Conservation (phyloP, 1,140 invertebrate genomes). For the Drosophila lini region DNA sequence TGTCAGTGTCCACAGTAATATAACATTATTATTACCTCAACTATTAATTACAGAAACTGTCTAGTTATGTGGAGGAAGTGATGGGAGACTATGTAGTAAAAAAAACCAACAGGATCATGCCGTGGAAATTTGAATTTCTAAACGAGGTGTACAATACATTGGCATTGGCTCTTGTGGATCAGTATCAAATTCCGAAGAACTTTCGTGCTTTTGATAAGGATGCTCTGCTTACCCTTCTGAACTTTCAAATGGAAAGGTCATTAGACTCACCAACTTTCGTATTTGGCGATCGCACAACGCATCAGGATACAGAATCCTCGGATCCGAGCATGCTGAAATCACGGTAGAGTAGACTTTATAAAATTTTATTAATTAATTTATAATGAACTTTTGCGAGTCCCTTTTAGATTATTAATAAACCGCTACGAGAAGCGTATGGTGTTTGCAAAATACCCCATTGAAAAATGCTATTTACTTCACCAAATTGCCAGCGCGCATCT, state of each 20-base stretch:
- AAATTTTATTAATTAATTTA: not conserved
- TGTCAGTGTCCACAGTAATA: no score
- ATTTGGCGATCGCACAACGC: slow-evolving; percentile 74
- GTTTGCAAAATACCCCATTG: slow-evolving; percentile 70
- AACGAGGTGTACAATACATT: slow-evolving; percentile 79
- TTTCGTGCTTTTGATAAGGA: slow-evolving; percentile 19
- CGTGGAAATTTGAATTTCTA: slow-evolving; percentile 79
- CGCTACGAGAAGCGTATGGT: slow-evolving; percentile 61
- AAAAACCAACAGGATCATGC: slow-evolving; percentile 76
- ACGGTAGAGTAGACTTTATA: slow-evolving; percentile 19
- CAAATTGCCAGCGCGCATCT: slow-evolving; percentile 69
- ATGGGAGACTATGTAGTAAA: slow-evolving; percentile 77
- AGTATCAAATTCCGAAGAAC: slow-evolving; percentile 49
- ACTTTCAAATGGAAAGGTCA: slow-evolving; percentile 48
- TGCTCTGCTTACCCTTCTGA: slow-evolving; percentile 47
- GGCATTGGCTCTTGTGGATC: slow-evolving; percentile 64
- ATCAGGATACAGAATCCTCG: slow-evolving; percentile 38
- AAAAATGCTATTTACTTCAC: slow-evolving; percentile 73
- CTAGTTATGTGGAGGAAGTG: slow-evolving; percentile 64
- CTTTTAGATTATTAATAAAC: slow-evolving; percentile 42
- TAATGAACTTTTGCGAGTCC: not conserved
- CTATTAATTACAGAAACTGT: slow-evolving; percentile 42
- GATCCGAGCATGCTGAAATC: slow-evolving; percentile 41
- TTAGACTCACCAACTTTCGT: slow-evolving; percentile 55
- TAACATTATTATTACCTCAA: not conserved